These are phyloP conservation scores for Symphodus melops DNA, from an alignment of 2,113 vertebrate species.

Conservation along the genomic window DNA sequence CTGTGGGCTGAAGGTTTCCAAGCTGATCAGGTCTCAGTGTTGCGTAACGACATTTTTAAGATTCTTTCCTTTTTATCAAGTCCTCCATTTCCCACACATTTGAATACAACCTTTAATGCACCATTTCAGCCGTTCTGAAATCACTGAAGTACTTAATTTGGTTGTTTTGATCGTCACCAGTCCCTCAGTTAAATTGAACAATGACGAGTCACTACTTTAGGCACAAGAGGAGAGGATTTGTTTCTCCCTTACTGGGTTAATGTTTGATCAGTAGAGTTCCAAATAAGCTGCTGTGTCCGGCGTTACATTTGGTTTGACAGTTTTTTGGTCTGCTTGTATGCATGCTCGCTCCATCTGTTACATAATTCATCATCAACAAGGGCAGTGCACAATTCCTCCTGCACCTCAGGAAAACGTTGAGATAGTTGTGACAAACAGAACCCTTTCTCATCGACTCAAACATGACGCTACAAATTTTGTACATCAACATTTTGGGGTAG, in stretches of 20 bases:
- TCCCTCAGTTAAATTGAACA: neutral
- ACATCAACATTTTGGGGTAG: neutral
- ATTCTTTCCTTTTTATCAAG: neutral
- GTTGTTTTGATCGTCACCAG: neutral
- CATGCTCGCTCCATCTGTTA: neutral
- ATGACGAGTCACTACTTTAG: neutral
- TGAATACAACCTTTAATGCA: neutral
- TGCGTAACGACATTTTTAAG: neutral
- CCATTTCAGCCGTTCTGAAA: too few species aligned
- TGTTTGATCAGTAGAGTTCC: neutral
- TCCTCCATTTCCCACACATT: neutral
- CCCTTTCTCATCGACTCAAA: neutral
- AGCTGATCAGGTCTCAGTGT: neutral
- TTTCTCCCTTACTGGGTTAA: neutral
- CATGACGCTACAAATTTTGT: constrained; percentile 1
- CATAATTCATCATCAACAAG: constrained; percentile 8
- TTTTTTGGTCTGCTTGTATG: too few species aligned
- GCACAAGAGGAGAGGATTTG: neutral
- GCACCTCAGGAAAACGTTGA: neutral
- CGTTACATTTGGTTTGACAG: too few species aligned
- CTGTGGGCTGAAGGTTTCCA: neutral
- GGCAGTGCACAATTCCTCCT: neutral
- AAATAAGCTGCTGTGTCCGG: neutral
- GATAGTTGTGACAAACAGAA: neutral
- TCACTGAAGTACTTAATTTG: too few species aligned